Base-by-base conservation (phyloP, 1,140 invertebrate species). In the Sycobia sp. region DNA sequence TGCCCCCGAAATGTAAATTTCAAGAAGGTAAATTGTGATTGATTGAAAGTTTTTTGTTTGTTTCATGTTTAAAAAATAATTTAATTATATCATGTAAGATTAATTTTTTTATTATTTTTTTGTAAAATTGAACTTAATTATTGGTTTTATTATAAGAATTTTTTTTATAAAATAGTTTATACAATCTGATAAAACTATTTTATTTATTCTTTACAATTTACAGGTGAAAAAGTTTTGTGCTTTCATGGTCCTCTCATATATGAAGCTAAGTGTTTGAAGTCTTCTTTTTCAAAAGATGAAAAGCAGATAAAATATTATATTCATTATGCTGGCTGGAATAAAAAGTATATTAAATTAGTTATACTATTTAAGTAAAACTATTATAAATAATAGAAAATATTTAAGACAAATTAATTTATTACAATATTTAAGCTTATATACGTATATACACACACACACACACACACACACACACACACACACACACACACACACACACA, bases 271-370 rank as follows among this genome's bases (percentile, higher is more conserved):
- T 95, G 94, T 80, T 82, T 97, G 9, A 95, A 95, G 80, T 86
- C 87, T 65, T 90, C 89, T 61, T 83, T 90, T 22, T 87, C 87
- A 8, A 93, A 91, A 73, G 93, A 91, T 73, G 93, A 96, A 67
- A 94, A 94, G 79, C 88, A 90, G 78, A 85, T 93, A 4, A 90
- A 92, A 76, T 98, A 97, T 83, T 89, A 95, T 23, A 95, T 98
- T 67, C 96, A 98, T 81, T 98, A 98, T 82, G 94, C 94, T 71
- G 96, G 96, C 8, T 98, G 95, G 95, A 97, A 96, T 80, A 97
- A 97, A 86, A 97, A 94, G 94, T 96, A 86, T 83, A 85, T 84
- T 59, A 29, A 56, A 47, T 32, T 32, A 32, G 29, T 32, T 32
- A 32, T 32, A 32, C 5, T n/a, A n/a, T n/a, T n/a, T n/a, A n/a